phyloP scores from a whole-genome alignment of 2,888 invertebrate genomes.

The Diarsia mendica region DNA sequence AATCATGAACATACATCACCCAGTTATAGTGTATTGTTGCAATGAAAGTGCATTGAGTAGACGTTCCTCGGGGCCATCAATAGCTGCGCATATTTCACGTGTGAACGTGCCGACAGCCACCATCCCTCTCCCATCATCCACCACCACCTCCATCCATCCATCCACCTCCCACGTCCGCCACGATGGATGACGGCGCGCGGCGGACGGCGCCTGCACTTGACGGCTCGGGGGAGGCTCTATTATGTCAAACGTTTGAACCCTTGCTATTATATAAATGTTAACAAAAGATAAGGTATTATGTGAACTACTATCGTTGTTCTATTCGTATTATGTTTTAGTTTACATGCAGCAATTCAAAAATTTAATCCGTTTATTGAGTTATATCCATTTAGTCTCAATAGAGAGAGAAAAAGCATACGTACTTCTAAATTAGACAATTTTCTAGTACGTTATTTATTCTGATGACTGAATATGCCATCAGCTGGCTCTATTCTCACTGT shows the following conservation, averaged over 20 bases:
- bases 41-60: not conserved
- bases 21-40: conserved; percentile 13
- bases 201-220: not conserved
- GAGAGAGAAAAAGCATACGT: not conserved
- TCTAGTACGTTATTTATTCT: too few relatives aligned
- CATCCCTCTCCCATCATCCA: not conserved
- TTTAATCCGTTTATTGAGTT: too few relatives aligned
- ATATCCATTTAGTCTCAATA: not conserved
- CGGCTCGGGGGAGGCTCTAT: not conserved
- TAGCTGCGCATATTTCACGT: conserved; percentile 8
- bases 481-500: not conserved
- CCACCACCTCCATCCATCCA: not conserved
- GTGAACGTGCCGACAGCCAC: not conserved
- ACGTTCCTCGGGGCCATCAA: not conserved
- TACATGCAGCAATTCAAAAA: not conserved
- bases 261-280: not conserved
- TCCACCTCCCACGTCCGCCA: not conserved
- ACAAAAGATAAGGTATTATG: not conserved
- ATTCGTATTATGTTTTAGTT: not conserved
- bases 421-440: not conserved
- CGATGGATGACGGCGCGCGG: conserved; percentile 16
- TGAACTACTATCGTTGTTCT: not conserved
- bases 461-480: too few relatives aligned
- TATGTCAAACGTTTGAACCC: not conserved
- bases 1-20: conserved; percentile 7